phyloP scores from a whole-genome alignment of 1,140 invertebrate species.

The Rhizoglyphus robini region DNA sequence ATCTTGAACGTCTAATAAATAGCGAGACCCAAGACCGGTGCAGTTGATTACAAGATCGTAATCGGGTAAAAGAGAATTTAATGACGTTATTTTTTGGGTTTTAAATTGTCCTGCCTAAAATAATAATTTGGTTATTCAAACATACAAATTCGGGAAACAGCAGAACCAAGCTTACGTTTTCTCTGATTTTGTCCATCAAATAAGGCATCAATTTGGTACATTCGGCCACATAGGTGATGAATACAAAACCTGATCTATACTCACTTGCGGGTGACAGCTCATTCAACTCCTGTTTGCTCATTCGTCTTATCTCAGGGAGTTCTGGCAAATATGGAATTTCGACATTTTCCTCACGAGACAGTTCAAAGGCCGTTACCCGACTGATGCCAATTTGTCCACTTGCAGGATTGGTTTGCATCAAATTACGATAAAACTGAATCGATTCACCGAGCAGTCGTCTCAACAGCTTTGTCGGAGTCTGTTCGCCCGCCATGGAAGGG shows the following conservation, averaged over 20 bases:
- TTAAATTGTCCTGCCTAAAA: conserved; percentile 37
- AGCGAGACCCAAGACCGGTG: conserved; percentile 46
- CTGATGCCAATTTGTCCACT: background rate
- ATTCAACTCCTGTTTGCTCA: background rate
- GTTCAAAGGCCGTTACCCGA: background rate
- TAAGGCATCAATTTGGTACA: conserved; percentile 44
- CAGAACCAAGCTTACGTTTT: conserved; percentile 25
- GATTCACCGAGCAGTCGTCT: background rate
- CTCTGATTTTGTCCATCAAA: conserved; percentile 44
- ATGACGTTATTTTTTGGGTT: conserved; percentile 38
- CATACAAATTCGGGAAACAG: background rate
- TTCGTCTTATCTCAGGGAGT: background rate
- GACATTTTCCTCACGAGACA: background rate
- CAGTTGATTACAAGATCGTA: conserved; percentile 60
- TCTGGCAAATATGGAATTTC: background rate
- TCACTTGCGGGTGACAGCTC: background rate
- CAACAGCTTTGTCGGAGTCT: conserved; percentile 36
- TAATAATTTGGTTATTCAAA: background rate
- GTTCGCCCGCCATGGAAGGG: conserved; percentile 47
- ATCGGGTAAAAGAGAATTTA: conserved; percentile 27
- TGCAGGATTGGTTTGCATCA: background rate
- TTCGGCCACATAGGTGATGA: conserved; percentile 33
- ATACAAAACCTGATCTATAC: background rate
- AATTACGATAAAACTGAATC: background rate
- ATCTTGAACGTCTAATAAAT: conserved; percentile 41